Base-by-base conservation (phyloP, 2,113 vertebrate species). In the Leptobrachium ailaonicum region DNA sequence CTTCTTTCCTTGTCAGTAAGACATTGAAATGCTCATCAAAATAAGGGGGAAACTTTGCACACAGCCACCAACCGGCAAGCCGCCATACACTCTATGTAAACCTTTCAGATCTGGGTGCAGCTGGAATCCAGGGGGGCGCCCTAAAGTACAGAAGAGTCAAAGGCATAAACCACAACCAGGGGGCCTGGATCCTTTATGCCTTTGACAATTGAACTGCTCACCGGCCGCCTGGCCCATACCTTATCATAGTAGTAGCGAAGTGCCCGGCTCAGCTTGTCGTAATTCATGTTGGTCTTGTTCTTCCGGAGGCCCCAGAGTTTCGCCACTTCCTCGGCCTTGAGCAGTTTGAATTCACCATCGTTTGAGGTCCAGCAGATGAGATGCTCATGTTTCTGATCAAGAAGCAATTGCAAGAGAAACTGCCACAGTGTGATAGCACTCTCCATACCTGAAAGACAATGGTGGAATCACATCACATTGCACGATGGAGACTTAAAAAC, bases 281-380 rank as follows among this genome's bases (percentile, higher is more conserved):
- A 98, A 89, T 98, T 98, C 96, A 98, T 98, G 88, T 98, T 98
- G 75, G 96, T 98, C 87, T 98, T 98, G 92, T 98, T 98, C 90
- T 98, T 98, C 77, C 97, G 93, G 60, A 98, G 94, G 67, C 97
- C 97, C 97, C 97, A 98, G 84, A 98, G 93, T 84, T 97, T 97
- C 87, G 97, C 97, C 90, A 98, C 97, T 86, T 98, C 97, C 91
- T 98, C 97, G 2, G 96, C 97, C 85, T 98, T 97, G 76, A 98
- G 94, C 44, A 98, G 94, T 88, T 98, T 98, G 92, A 98, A 98
- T 90, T 98, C 97, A n/a, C 97, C 96, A 85, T 98, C 97, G 0
- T 94, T 95, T 73, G 97, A 98, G 0, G 96, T 98, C 97, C 97
- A 98, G 83, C 97, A 97, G 90, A 98, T 98, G 84, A 98, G 91